Percentiles rank a stretch among this genome's conserved stretches.
Evolutionary conservation across 1,140 invertebrate species (phyloP).

Genomic region (Copidosoma floridanum): DNA sequence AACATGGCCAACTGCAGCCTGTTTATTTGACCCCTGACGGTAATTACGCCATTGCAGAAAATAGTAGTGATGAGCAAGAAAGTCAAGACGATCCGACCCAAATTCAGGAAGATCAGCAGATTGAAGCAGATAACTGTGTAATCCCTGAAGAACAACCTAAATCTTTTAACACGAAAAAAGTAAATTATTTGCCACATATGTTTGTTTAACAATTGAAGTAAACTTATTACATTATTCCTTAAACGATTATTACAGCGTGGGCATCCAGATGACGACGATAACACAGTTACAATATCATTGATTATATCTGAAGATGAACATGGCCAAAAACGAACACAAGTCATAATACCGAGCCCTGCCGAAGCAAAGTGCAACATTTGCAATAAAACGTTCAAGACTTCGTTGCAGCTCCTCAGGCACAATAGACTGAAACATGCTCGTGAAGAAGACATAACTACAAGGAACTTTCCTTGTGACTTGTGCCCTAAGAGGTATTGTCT

Average conservation of each 20-base stretch:
- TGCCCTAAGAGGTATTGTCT: constrained; percentile 50
- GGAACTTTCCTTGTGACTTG: constrained; percentile 55
- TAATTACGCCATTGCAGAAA: constrained; percentile 50
- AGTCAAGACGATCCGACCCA: constrained; percentile 36
- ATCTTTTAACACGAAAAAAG: constrained; percentile 35
- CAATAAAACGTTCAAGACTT: constrained; percentile 52
- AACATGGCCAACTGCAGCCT: constrained; percentile 47
- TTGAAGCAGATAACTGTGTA: constrained; percentile 38
- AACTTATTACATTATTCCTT: neutral
- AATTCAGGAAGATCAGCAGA: constrained; percentile 28
- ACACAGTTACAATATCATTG: constrained; percentile 53
- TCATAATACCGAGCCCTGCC: constrained; percentile 54
- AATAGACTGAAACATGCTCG: constrained; percentile 53
- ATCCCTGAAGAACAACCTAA: constrained; percentile 40
- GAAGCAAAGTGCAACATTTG: constrained; percentile 50
- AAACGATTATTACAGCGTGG: neutral
- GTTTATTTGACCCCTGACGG: constrained; percentile 53
- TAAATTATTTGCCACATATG: constrained; percentile 12
- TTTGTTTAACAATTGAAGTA: neutral
- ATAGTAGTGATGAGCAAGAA: constrained; percentile 41
- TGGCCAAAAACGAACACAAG: constrained; percentile 54
- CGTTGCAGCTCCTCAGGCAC: constrained; percentile 51
- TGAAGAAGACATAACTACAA: constrained; percentile 54
- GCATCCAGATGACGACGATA: constrained; percentile 45
- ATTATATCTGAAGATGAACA: constrained; percentile 56